Base-by-base conservation (phyloP, 2,797 vertebrate species). In the Pangasius macronema region DNA sequence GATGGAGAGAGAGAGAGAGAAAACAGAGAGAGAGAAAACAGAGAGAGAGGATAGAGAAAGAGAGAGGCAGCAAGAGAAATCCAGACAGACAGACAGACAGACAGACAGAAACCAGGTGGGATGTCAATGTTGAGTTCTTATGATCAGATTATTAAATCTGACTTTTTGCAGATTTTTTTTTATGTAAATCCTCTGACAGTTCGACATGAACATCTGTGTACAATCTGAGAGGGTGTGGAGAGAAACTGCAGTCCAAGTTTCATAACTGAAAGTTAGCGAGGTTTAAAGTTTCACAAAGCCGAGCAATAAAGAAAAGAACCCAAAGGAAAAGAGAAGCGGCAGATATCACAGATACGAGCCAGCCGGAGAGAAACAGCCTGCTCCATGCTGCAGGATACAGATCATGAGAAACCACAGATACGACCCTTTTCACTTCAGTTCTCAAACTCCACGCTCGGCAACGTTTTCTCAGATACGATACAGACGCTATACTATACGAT, bases 261-360 rank as follows among this genome's bases (percentile, higher is more conserved):
- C 51, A 57, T 3, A 81, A 81, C 36, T 42, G 55, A 61, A 42
- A 5, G 16, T 18, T 18, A 0, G 24, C 1, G 1, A 22, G 27
- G 80, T 82, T n/a, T 63, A 42, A 82, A 49, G 39, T 49, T 65
- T 65, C 39, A 82, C 59, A 42, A 61, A 65, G 86, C n/a, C 9
- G 39, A 30, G 22, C 30, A 39, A 77, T 7, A 63, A 72, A 55
- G 65, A 84, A 27, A 57, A 57, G 67, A 72, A 36, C 67, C 53
- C 5, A 85, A 53, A 79, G 59, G 30, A 51, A 10, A 27, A 72
- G 33, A 61, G 33, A 59, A 3, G 46, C 0, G 20, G 22, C 30
- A 36, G 30, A 22, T 9, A 27, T 14, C 42, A 49, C 22, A 49
- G 24, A 75, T 49, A 27, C 11, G 20, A 57, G 24, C 49, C 76